Evolutionary conservation across 2,113 vertebrate species (phyloP).

Genomic region (Elaphurus davidianus): DNA sequence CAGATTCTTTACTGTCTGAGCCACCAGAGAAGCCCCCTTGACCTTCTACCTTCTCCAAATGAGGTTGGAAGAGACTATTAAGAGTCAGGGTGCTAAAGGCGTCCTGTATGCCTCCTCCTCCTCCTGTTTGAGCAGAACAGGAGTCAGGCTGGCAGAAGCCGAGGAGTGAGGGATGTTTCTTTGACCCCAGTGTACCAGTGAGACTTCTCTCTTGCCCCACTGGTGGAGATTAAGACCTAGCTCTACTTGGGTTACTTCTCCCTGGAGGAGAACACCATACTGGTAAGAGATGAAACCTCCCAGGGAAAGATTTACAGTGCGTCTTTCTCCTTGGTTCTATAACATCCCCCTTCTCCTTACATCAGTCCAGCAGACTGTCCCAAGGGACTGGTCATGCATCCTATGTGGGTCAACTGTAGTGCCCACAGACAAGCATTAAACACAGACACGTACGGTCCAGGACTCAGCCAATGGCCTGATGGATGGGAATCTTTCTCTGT

Average conservation of each 20-base stretch:
- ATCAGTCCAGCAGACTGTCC: neutral
- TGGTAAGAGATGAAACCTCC: neutral
- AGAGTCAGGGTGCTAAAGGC: neutral
- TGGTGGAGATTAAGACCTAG: neutral
- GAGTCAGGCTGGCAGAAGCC: neutral
- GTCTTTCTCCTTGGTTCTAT: neutral
- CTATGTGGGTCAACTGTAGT: fast-evolving
- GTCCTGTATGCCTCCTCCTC: neutral
- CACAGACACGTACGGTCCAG: neutral
- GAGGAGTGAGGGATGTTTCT: neutral
- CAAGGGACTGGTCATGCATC: no score
- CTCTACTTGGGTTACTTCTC: neutral
- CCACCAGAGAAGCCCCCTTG: neutral
- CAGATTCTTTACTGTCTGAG: neutral
- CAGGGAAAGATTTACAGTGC: neutral
- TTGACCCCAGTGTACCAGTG: neutral
- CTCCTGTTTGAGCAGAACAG: neutral
- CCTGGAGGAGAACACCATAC: neutral
- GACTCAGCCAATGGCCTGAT: neutral
- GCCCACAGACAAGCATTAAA: neutral
- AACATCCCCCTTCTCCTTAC: neutral
- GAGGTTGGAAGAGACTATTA: neutral
- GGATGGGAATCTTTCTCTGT: neutral
- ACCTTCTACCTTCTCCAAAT: neutral
- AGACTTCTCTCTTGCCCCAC: neutral